phyloP scores from a whole-genome alignment of 2,797 vertebrate species.

The Alexandromys oeconomus region DNA sequence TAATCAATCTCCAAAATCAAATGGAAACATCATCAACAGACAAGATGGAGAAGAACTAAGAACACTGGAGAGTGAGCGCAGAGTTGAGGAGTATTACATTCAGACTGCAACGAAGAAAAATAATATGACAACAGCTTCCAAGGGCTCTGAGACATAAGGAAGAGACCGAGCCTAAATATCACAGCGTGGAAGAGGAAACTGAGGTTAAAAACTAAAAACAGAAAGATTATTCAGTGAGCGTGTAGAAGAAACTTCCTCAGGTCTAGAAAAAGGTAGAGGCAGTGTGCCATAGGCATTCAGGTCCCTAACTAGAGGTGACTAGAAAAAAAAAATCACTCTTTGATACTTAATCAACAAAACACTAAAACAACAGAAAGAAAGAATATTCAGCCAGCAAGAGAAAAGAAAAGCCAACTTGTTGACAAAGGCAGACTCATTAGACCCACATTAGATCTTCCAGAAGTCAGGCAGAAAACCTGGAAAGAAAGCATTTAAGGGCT shows the following conservation, averaged over 20 bases:
- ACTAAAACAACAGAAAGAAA: neutral
- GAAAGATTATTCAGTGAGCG: neutral
- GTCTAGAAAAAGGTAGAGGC: neutral
- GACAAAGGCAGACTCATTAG: neutral
- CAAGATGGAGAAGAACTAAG: neutral
- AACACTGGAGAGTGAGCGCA: neutral
- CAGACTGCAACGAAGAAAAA: neutral
- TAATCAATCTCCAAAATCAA: neutral
- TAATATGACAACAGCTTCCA: too few relatives aligned
- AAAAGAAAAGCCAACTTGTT: neutral
- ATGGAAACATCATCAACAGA: neutral
- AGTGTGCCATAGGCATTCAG: neutral
- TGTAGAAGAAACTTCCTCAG: neutral
- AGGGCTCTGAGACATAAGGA: neutral
- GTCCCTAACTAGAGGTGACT: neutral
- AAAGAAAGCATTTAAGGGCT: neutral
- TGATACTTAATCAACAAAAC: neutral
- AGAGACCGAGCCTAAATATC: neutral
- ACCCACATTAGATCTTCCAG: neutral
- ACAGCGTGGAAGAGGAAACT: neutral
- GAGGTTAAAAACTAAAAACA: neutral
- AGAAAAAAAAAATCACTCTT: neutral
- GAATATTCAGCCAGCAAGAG: neutral
- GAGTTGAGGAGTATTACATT: too few relatives aligned
- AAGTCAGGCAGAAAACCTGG: neutral